Base-by-base conservation (phyloP, 2,113 vertebrate species). In the Scomber colias region DNA sequence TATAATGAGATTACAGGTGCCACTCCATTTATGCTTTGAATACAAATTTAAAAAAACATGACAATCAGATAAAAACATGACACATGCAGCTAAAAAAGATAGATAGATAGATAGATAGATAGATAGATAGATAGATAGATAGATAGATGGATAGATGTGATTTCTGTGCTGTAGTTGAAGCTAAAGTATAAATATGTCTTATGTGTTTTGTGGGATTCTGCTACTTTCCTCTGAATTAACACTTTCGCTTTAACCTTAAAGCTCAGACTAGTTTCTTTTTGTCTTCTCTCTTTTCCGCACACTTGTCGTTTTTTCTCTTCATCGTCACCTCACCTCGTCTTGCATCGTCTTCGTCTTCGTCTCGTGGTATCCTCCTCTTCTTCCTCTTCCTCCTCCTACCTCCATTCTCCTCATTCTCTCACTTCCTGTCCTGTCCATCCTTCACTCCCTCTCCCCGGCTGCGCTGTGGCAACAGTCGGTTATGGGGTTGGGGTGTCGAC, bases 401-500 rank as follows among this genome's bases (percentile, higher is more conserved):
- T 27, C 24, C 24, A 27, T 27, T 27, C 24, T 27, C 65, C 69
- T 21, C 83, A 59, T 75, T 30, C 24, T 59, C 31, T 62, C 56
- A 76, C 93, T 84, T 27, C 86, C 77, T 82, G 86, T 87, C 87
- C 87, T 81, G 74, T 86, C 72, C 87, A 46, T 91, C 91, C 78
- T 79, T 81, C 48, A 95, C 94, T 88, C 94, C 93, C 24, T 27
- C 24, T 27, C 24, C 78, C 24, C 78, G 84, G 86, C 89, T 88
- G 82, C 71, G 83, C 91, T 92, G 89, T 93, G 92, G 91, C 94
- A 93, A 94, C 97, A 99, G 97, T 97, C 97, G 96, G 93, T 95
- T 97, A 87, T 98, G 97, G 97, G 97, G 96, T 94, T 99, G 97
- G 97, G 97, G 97, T 96, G 97, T 97, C 90, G 97, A 99, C 70